These are phyloP conservation scores for Phlogophora meticulosa DNA, from an alignment of 2,888 invertebrate genomes.

Conservation along the genomic window DNA sequence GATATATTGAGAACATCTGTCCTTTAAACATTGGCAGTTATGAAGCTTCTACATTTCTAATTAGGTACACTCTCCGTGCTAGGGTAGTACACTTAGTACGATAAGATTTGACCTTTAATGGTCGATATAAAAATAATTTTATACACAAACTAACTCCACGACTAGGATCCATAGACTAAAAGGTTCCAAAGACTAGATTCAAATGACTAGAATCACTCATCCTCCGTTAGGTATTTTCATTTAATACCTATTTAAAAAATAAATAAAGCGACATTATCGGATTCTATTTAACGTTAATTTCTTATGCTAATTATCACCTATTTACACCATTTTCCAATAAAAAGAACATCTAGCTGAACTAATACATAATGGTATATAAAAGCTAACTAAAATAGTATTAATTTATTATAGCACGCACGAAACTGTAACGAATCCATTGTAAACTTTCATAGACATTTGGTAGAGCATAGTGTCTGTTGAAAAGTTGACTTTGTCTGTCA, in stretches of 20 bases:
- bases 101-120: constrained; percentile 18
- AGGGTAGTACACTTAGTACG: constrained; percentile 45
- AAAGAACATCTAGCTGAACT: constrained; percentile 45
- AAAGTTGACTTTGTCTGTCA: not conserved
- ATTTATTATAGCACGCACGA: constrained; percentile 28
- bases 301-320: constrained; percentile 53
- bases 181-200: constrained; percentile 67
- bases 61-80: constrained; percentile 61
- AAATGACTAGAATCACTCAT: constrained; percentile 87
- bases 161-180: constrained; percentile 57
- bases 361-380: constrained; percentile 25
- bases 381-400: constrained; percentile 8
- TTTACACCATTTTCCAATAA: constrained; percentile 44
- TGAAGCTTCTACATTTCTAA: constrained; percentile 43
- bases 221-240: constrained; percentile 57
- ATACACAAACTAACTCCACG: constrained; percentile 53
- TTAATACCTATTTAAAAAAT: constrained; percentile 60
- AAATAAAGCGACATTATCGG: constrained; percentile 80
- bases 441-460: constrained; percentile 1
- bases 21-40: constrained; percentile 30
- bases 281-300: constrained; percentile 76
- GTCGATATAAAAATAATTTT: constrained; percentile 64
- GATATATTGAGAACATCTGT: constrained; percentile 10
- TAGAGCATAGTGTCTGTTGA: not conserved
- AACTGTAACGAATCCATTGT: constrained; percentile 40